Conservation (phyloP, 2,888 invertebrate genomes). For the Aporophyla lueneburgensis region DNA sequence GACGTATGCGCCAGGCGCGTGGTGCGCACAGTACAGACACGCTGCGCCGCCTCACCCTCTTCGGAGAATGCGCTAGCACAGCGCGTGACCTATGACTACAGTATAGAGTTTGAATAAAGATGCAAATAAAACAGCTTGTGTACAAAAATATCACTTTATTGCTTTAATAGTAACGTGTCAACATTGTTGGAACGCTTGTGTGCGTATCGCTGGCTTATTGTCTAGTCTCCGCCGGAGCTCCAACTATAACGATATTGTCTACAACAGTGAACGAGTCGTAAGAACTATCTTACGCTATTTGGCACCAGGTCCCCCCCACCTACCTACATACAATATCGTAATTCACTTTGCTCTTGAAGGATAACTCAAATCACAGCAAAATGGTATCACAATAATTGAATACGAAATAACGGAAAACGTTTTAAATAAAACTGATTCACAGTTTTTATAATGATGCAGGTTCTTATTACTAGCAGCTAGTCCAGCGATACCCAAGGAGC, state of each 20-base stretch:
- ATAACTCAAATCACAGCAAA: constrained; percentile 74
- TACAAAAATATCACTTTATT: constrained; percentile 85
- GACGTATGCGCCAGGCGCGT: too few relatives aligned
- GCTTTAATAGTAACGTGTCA: constrained; percentile 73
- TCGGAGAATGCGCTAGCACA: not conserved
- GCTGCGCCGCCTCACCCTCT: not conserved
- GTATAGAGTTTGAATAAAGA: not conserved
- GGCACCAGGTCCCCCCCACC: constrained; percentile 72
- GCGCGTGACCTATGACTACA: not conserved
- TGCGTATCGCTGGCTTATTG: constrained; percentile 74
- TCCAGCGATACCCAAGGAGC: not conserved
- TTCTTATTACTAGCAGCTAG: not conserved
- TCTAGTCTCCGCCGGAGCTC: constrained; percentile 62
- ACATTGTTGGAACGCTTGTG: constrained; percentile 61
- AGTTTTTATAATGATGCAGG: not conserved
- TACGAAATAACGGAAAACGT: constrained; percentile 18
- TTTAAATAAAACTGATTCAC: constrained; percentile 1
- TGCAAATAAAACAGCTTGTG: constrained; percentile 53
- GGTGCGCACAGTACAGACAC: too few relatives aligned
- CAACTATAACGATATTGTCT: constrained; percentile 44
- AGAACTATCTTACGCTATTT: constrained; percentile 72
- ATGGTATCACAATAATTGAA: constrained; percentile 63
- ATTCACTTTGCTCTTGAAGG: constrained; percentile 50
- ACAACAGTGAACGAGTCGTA: constrained; percentile 44
- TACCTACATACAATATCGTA: constrained; percentile 31